Conservation (phyloP, 2,113 vertebrate genomes). For the Trochalopteron elliotii region DNA sequence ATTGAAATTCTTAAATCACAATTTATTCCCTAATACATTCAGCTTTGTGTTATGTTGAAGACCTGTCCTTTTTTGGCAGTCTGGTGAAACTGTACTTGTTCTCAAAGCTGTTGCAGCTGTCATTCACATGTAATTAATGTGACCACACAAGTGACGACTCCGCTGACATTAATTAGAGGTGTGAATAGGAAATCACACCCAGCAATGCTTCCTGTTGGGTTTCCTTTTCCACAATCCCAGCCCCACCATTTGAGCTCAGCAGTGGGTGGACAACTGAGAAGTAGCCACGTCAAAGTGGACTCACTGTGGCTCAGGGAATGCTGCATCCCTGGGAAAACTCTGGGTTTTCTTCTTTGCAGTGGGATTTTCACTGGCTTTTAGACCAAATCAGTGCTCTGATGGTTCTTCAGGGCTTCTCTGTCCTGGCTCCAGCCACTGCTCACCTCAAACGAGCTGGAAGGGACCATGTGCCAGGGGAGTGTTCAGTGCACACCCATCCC, state of each 20-base stretch:
- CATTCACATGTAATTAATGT: background rate
- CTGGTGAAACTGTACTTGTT: background rate
- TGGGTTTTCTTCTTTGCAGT: background rate
- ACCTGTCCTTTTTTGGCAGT: background rate
- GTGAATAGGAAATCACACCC: conserved; percentile 8
- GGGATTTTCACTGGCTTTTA: background rate
- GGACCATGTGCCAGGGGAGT: fast-evolving
- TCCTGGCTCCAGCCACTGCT: background rate
- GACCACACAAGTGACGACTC: background rate
- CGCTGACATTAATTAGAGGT: conserved; percentile 11
- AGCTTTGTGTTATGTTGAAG: fast-evolving
- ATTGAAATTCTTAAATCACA: background rate
- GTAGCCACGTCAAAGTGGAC: background rate
- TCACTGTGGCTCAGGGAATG: fast-evolving
- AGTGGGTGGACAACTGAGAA: background rate
- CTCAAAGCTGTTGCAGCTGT: background rate
- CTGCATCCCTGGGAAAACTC: background rate
- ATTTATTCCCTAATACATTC: background rate
- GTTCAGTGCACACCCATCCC: background rate
- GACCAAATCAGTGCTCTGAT: background rate
- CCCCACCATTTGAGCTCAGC: background rate
- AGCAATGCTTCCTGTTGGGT: background rate
- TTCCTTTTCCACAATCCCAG: background rate
- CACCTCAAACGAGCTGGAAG: background rate
- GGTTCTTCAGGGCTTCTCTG: background rate